phyloP scores from a whole-genome alignment of 1,140 invertebrate species.

The Melipona quadrifasciata region DNA sequence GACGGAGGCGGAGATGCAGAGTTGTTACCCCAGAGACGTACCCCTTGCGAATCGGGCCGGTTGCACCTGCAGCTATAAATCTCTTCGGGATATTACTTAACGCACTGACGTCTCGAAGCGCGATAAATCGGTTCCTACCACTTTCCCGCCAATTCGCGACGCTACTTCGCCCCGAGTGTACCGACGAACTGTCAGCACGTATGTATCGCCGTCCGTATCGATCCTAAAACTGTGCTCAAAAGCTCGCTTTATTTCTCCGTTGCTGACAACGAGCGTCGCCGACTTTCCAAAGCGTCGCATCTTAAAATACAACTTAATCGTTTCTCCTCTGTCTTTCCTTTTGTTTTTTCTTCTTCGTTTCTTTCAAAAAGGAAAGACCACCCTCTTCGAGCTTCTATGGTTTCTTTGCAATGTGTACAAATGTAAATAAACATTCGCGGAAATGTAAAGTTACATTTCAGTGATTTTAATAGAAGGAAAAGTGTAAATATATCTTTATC shows the following conservation, averaged over 20 bases:
- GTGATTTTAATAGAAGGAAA: too few species aligned
- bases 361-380: too few species aligned
- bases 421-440: too few species aligned
- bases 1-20: constrained; percentile 24
- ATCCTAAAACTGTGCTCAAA: constrained; percentile 30
- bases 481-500: too few species aligned
- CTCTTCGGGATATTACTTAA: constrained; percentile 64
- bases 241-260: constrained; percentile 36
- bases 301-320: not conserved
- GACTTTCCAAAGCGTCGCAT: constrained; percentile 2
- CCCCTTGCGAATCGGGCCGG: constrained; percentile 35
- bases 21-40: constrained; percentile 31
- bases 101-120: constrained; percentile 54
- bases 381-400: not conserved
- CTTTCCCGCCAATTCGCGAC: constrained; percentile 44
- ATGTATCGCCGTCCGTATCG: constrained; percentile 42
- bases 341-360: too few species aligned
- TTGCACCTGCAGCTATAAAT: constrained; percentile 56
- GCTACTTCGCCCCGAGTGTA: constrained; percentile 15
- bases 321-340: not conserved
- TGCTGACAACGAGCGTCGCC: not conserved
- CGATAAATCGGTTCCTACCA: constrained; percentile 57
- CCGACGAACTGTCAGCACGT: constrained; percentile 23
- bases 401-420: not conserved
- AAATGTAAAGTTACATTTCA: too few species aligned